Evolutionary conservation across 2,113 vertebrate genomes (phyloP).

Genomic region (Caranx ignobilis): DNA sequence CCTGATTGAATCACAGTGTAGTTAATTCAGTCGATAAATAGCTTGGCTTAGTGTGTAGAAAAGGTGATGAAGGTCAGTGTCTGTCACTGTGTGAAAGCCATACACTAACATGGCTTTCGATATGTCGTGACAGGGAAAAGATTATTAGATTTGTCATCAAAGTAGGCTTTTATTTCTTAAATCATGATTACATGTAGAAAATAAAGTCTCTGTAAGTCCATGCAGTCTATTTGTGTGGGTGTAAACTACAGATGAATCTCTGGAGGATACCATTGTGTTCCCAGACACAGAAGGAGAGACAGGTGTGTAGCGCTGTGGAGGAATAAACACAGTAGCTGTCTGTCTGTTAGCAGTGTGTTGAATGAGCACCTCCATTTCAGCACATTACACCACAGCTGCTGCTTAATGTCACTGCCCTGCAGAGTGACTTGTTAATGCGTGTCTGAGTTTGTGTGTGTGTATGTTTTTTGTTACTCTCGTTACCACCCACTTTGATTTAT

Average conservation of each 20-base stretch:
- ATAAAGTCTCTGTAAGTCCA: not conserved
- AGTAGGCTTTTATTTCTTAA: not conserved
- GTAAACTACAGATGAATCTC: conserved; percentile 46
- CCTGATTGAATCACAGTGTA: not conserved
- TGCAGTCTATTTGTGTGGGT: conserved; percentile 22
- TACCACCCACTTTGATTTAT: conserved; percentile 5
- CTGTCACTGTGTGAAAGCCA: conserved; percentile 7
- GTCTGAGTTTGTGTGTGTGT: conserved; percentile 18
- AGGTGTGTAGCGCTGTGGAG: conserved; percentile 48
- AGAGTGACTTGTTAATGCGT: conserved; percentile 25
- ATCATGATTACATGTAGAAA: not conserved
- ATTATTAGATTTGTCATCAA: not conserved
- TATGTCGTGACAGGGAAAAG: not conserved
- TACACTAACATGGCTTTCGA: conserved; percentile 15
- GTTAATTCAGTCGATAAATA: conserved; percentile 25
- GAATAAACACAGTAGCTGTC: conserved; percentile 19
- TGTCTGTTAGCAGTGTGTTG: conserved; percentile 30
- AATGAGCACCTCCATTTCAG: conserved; percentile 38
- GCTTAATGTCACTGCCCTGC: conserved; percentile 38
- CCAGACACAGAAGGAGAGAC: conserved; percentile 18
- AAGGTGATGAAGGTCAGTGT: not conserved
- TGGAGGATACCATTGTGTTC: conserved; percentile 35
- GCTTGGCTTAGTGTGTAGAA: not conserved
- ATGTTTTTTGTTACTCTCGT: conserved; percentile 12
- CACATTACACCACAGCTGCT: conserved; percentile 59